Evolutionary conservation across 2,888 invertebrate species (phyloP), one percentile per base, ranked within the genome.

Genomic region (Synergus japonicus): DNA sequence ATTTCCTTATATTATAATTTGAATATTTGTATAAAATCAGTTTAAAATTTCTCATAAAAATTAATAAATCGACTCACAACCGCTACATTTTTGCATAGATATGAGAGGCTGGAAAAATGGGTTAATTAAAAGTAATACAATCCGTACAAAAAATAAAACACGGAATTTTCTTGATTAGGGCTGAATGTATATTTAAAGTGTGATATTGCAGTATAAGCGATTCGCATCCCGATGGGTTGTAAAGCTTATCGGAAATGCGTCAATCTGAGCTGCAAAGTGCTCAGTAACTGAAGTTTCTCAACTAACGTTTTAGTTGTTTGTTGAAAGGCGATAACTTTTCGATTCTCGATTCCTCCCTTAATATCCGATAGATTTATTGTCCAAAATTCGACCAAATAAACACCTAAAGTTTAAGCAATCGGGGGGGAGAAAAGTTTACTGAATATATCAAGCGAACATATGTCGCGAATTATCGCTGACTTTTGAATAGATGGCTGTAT

Each of bases 241-340:
- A 49, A 15, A 69, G 46, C 67, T 69, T 69, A 69, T 69, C 46
- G 67, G 67, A 69, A 69, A 69, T 46, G 46, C 67, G 67, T 69
- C 69, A 69, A 49, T 69, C 69, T 13, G 10, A 69, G 49, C 69
- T 49, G 29, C 46, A 69, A 69, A 69, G 69, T 69, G 69, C 44
- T 49, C 29, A 29, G 22, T n/a, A 49, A 49, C 29, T 69, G 10
- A 67, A 67, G 67, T 67, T 69, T 69, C 69, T 46, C 49, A 49
- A 69, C 69, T 69, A 69, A 49, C 49, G 49, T 69, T 69, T 8
- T 29, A 69, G 49, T 69, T 69, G 69, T 69, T 69, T 69, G 69
- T 9, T 29, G 15, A 66, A 43, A 66, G 66, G 44, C 66, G 43
- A 69, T 69, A 69, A 69, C 69, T 69, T 69, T 69, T 69, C 69